A percentile compares a stretch with the other conserved stretches of the same genome.
phyloP scores from a whole-genome alignment of 2,888 invertebrate species.

The Petrophora chlorosata region DNA sequence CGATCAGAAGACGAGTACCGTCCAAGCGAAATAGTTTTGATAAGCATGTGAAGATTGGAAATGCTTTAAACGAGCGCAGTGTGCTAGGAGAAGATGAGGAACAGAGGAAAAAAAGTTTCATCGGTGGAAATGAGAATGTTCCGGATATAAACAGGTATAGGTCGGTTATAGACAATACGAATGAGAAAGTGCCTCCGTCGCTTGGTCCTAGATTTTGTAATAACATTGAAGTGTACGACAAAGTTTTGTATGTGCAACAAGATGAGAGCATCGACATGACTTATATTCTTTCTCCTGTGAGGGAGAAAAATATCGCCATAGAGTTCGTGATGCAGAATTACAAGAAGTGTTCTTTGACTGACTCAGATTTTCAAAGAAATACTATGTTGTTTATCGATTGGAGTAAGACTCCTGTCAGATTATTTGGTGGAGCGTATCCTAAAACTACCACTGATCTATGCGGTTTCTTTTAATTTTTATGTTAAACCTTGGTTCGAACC shows the following conservation, averaged over 20 bases:
- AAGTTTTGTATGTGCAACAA: conserved; percentile 62
- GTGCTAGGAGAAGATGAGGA: conserved; percentile 57
- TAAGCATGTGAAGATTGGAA: conserved; percentile 70
- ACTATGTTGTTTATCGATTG: conserved; percentile 82
- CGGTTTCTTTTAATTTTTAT: conserved; percentile 73
- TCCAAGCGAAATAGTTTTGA: conserved; percentile 50
- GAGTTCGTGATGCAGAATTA: conserved; percentile 70
- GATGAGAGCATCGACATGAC: conserved; percentile 68
- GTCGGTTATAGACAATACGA: conserved; percentile 55
- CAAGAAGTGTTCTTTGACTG: conserved; percentile 66
- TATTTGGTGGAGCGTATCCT: conserved; percentile 87
- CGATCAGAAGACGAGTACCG: conserved; percentile 15
- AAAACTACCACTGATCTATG: conserved; percentile 84
- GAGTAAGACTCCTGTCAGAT: conserved; percentile 86
- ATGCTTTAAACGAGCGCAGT: conserved; percentile 66
- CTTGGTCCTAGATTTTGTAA: conserved; percentile 58
- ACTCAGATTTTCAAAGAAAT: conserved; percentile 54
- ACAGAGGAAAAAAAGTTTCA: conserved; percentile 62
- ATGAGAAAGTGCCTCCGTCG: conserved; percentile 52
- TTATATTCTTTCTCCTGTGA: conserved; percentile 63
- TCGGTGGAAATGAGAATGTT: conserved; percentile 63
- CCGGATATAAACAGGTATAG: conserved; percentile 70
- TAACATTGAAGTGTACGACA: conserved; percentile 64
- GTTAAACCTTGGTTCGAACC: too few relatives aligned
- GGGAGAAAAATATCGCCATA: conserved; percentile 60